A percentile compares a stretch with the other conserved stretches of the same genome.
phyloP scores from a whole-genome alignment of 2,113 vertebrate genomes.

The Panurus biarmicus region DNA sequence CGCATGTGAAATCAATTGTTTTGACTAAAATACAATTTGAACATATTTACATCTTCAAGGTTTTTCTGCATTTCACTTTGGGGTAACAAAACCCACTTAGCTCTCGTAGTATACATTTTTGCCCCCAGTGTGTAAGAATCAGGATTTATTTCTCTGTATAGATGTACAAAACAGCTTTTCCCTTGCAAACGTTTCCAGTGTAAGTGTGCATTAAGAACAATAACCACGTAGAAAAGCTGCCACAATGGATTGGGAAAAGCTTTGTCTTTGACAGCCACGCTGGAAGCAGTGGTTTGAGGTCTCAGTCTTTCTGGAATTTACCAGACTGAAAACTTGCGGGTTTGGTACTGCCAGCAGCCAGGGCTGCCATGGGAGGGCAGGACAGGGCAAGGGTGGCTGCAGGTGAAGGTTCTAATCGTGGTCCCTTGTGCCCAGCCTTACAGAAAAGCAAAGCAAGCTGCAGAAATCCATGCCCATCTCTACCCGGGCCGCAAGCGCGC shows the following conservation, averaged over 20 bases:
- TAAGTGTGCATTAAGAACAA: neutral
- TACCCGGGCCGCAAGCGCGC: neutral
- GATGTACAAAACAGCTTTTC: neutral
- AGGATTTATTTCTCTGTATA: neutral
- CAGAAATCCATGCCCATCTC: neutral
- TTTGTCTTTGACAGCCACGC: neutral
- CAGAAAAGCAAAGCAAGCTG: neutral
- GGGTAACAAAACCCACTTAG: neutral
- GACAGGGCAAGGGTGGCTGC: neutral
- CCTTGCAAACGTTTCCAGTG: neutral
- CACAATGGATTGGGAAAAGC: neutral
- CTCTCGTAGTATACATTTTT: fast-evolving
- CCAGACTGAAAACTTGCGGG: neutral
- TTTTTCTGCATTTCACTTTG: neutral
- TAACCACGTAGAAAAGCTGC: neutral
- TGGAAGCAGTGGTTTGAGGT: neutral
- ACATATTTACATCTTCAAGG: neutral
- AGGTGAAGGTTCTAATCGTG: neutral
- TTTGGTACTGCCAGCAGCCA: neutral
- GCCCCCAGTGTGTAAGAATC: neutral
- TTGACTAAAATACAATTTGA: neutral
- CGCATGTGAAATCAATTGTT: neutral
- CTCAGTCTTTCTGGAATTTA: neutral
- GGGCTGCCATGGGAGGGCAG: fast-evolving
- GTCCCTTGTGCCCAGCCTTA: neutral